Evolutionary conservation across 2,113 vertebrate genomes (phyloP), one percentile per base, ranked within the genome.

Genomic region (Nematolebias whitei): DNA sequence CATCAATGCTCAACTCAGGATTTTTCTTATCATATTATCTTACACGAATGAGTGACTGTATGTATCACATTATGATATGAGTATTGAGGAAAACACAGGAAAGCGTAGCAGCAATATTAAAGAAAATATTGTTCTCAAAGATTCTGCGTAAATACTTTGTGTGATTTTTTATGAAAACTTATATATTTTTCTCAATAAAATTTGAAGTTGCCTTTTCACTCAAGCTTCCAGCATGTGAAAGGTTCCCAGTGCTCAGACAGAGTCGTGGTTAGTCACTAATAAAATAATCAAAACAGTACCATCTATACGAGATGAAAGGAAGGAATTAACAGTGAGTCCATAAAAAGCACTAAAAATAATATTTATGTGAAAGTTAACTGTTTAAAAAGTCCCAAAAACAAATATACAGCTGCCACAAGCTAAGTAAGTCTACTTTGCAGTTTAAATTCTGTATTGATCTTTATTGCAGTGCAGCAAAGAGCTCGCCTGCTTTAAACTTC

Each of bases 191-290:
- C 73, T 35, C 77, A 79, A 73, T 70, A 58, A 71, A 89, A 84
- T 60, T 23, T 50, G 61, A 79, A 78, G 68, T 78, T 74, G 84
- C 78, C 80, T 85, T 73, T 79, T 80, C 74, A 66, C 19, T 78
- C 41, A 77, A 68, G 65, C 72, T 90, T 80, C 66, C 69, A 79
- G 59, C 3, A 19, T 70, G 63, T 48, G 54, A 50, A 78, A 70
- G 56, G 29, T 44, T 73, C 19, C 20, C 86, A 84, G 76, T 72
- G 47, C 50, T 52, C 45, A 57, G 80, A 77, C 88, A 91, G 70
- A 71, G 43, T 66, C 78, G 75, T 78, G 87, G 70, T 85, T 83
- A 89, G 79, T 91, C 84, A 85, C 64, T 59, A 76, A 70, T 90
- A 64, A 87, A 92, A 91, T 85, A 74, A 70, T 77, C 72, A 26